Conservation (phyloP, 2,113 vertebrate genomes). For the Ploceus nigricollis region DNA sequence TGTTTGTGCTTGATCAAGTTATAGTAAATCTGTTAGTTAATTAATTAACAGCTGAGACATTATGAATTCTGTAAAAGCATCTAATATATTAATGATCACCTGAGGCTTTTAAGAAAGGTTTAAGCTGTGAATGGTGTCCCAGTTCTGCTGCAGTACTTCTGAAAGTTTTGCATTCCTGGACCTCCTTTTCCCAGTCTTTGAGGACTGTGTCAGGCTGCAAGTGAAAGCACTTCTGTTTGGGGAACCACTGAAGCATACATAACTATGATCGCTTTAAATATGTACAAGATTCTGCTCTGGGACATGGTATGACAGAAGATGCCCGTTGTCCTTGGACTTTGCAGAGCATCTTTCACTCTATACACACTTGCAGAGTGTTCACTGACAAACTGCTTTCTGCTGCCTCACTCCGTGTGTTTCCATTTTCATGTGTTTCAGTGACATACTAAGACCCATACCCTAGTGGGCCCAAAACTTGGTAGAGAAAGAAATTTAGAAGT, state of each 20-base stretch:
- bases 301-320: background rate
- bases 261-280: background rate
- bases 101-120: background rate
- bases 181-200: background rate
- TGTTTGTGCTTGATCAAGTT: background rate
- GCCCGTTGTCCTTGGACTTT: background rate
- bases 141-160: background rate
- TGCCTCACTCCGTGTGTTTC: background rate
- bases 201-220: background rate
- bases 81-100: background rate
- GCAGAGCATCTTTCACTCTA: background rate
- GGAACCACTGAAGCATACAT: background rate
- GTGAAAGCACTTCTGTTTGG: background rate
- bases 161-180: background rate
- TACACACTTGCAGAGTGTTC: rapidly evolving
- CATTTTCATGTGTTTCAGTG: background rate
- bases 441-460: background rate
- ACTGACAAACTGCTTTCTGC: background rate
- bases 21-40: background rate
- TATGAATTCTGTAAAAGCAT: background rate
- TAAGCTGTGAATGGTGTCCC: background rate
- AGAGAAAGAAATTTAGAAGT: background rate
- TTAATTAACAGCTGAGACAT: background rate
- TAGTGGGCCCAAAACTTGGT: background rate
- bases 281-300: background rate